These are phyloP conservation scores for Pogonognathellus flavescens DNA, from an alignment of 1,140 invertebrate species.

Conservation along the genomic window DNA sequence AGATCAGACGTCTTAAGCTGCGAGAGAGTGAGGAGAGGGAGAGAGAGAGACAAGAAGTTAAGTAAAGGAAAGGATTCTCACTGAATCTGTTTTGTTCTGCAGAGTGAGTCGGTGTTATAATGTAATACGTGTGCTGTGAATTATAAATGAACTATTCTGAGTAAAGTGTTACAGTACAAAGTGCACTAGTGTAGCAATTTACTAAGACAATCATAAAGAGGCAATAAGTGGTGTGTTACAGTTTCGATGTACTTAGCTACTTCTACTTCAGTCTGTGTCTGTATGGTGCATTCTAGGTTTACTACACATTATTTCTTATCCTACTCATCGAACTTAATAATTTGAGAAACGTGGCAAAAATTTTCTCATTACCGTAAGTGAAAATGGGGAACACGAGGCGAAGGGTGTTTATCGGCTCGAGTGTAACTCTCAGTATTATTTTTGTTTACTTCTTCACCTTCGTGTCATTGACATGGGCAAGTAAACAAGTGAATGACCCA, in stretches of 20 bases:
- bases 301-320: not conserved
- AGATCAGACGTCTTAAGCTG: constrained; percentile 14
- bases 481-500: constrained; percentile 17
- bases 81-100: not conserved
- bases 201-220: no score
- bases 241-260: no score
- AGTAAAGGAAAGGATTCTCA: not conserved
- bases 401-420: constrained; percentile 30
- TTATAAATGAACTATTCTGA: constrained; percentile 11
- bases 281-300: no score
- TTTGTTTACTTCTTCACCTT: constrained; percentile 20
- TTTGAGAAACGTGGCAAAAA: not conserved
- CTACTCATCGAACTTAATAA: not conserved
- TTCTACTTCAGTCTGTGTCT: no score
- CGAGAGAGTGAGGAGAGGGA: not conserved
- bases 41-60: no score
- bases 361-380: constrained; percentile 32
- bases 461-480: constrained; percentile 35
- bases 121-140: constrained; percentile 14
- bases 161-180: constrained; percentile 25
- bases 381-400: constrained; percentile 40
- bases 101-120: not conserved
- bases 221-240: not conserved
- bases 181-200: not conserved
- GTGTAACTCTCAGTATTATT: constrained; percentile 18